A percentile compares a stretch with the other conserved stretches of the same genome.
Evolutionary conservation across 2,113 vertebrate species (phyloP).

Genomic region (Procavia capensis): DNA sequence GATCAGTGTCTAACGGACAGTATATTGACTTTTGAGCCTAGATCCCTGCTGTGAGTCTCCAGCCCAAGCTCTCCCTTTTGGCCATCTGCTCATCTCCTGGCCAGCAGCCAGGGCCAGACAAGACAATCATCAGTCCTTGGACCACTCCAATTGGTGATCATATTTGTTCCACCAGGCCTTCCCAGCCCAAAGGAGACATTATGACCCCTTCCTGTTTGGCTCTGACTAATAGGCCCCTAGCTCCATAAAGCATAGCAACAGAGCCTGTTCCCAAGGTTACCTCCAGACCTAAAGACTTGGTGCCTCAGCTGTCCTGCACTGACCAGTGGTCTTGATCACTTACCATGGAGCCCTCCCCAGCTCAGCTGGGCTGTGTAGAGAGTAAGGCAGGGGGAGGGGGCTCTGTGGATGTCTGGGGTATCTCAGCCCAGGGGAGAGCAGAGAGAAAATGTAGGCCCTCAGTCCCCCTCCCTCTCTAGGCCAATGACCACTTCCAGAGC

Average conservation of each 20-base stretch:
- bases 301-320: not conserved
- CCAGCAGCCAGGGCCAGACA: not conserved
- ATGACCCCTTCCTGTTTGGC: constrained; percentile 55
- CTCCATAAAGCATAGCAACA: constrained; percentile 65
- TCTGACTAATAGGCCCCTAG: constrained; percentile 65
- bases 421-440: not conserved
- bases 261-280: constrained; percentile 59
- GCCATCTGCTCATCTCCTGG: not conserved
- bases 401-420: too few relatives aligned
- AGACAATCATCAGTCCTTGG: constrained; percentile 51
- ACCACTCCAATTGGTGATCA: not conserved
- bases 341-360: not conserved
- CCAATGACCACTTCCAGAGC: not conserved
- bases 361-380: not conserved
- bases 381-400: not conserved
- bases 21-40: not conserved
- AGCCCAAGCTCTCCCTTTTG: not conserved
- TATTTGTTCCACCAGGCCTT: not conserved
- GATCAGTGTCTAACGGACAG: not conserved
- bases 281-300: not conserved
- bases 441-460: not conserved
- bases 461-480: not conserved
- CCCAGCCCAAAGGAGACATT: not conserved
- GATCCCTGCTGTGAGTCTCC: not conserved
- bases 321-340: not conserved